Evolutionary conservation across 2,797 vertebrate species (phyloP).

Genomic region (Luscinia megarhynchos): DNA sequence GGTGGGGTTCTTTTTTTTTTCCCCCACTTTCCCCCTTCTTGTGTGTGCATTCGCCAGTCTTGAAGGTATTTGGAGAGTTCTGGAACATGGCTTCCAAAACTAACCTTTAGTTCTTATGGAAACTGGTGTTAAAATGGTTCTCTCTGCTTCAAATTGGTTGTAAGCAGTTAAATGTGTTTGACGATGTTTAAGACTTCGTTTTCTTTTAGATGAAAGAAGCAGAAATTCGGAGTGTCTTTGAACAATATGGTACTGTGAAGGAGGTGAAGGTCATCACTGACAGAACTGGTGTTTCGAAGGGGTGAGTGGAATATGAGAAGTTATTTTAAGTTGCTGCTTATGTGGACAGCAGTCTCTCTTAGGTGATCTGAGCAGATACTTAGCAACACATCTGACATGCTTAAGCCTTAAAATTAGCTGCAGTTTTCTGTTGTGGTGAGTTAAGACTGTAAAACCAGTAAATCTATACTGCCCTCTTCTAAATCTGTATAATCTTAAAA

Average conservation of each 20-base stretch:
- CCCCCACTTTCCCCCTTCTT: too few species aligned
- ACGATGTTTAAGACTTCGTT: neutral
- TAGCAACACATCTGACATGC: neutral
- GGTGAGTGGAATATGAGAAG: conserved; percentile 79
- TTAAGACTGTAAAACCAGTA: neutral
- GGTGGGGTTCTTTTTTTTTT: too few species aligned
- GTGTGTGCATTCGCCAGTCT: neutral
- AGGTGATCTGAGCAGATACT: neutral
- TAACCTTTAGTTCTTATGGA: neutral
- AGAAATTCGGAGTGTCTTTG: conserved; percentile 90
- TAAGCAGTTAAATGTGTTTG: neutral
- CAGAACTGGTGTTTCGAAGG: conserved; percentile 92
- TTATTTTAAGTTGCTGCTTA: neutral
- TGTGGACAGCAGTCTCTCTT: neutral
- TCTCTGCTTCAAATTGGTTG: neutral
- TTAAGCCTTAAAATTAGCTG: neutral
- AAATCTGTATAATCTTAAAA: neutral
- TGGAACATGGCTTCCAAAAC: neutral
- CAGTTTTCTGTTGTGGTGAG: neutral
- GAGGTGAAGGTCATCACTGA: conserved; percentile 97
- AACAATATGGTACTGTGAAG: conserved; percentile 87
- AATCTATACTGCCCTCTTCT: neutral
- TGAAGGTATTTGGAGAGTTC: neutral
- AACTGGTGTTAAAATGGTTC: neutral
- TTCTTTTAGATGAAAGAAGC: conserved; percentile 86